These are phyloP conservation scores for Diadophis punctatus DNA, from an alignment of 2,113 vertebrate genomes.

Conservation along the genomic window DNA sequence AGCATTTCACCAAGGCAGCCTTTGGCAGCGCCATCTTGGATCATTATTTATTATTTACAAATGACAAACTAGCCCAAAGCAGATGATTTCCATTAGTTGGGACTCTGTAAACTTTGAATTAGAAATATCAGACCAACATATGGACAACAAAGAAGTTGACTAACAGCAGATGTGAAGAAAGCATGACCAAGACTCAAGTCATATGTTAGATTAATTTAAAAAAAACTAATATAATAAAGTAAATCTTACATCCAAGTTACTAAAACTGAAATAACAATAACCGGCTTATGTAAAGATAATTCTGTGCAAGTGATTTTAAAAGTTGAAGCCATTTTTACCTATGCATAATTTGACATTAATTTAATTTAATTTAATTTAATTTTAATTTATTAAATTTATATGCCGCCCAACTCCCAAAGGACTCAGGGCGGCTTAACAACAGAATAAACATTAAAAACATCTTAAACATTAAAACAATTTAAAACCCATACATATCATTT, in stretches of 20 bases:
- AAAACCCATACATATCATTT: no score
- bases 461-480: no score
- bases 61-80: neutral
- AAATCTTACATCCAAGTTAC: neutral
- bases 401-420: no score
- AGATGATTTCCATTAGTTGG: neutral
- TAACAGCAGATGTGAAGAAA: neutral
- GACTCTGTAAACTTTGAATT: neutral
- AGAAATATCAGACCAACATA: neutral
- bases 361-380: no score
- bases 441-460: no score
- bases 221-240: neutral
- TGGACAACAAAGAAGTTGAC: neutral
- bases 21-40: no score
- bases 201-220: neutral
- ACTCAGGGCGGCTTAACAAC: no score
- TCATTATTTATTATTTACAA: neutral
- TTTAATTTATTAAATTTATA: no score
- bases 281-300: neutral
- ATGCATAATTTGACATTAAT: neutral
- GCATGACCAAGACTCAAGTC: neutral
- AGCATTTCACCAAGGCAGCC: no score
- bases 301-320: neutral
- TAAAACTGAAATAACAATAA: neutral
- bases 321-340: neutral